Percentiles rank a stretch among this genome's conserved stretches.
phyloP scores from a whole-genome alignment of 2,797 vertebrate genomes.

The Artibeus jamaicensis region DNA sequence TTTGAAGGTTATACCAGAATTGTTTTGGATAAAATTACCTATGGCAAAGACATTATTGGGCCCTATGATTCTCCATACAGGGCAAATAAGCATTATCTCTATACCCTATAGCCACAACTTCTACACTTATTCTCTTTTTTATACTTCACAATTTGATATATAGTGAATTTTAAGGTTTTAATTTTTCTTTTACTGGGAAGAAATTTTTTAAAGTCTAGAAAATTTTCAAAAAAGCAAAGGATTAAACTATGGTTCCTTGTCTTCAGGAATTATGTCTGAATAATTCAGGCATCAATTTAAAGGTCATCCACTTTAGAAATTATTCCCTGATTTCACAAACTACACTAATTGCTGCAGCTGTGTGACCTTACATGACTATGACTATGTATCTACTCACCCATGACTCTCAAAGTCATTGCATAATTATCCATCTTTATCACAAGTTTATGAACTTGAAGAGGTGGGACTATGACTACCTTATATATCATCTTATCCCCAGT shows the following conservation, averaged over 20 bases:
- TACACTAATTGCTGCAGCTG: neutral
- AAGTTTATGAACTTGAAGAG: neutral
- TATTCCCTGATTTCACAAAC: neutral
- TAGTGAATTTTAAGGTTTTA: neutral
- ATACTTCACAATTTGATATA: neutral
- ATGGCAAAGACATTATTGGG: neutral
- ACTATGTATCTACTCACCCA: neutral
- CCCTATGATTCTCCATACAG: neutral
- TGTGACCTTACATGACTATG: neutral
- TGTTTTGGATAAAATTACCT: neutral
- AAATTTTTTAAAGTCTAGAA: neutral
- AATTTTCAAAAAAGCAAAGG: neutral
- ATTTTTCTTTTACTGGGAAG: neutral
- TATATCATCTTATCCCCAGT: neutral
- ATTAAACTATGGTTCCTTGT: neutral
- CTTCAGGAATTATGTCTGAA: neutral
- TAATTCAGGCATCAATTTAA: neutral
- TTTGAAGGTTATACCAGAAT: neutral
- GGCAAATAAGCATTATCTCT: neutral
- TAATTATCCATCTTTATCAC: neutral
- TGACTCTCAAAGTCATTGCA: neutral
- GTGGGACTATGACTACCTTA: neutral
- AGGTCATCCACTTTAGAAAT: neutral
- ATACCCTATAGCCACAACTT: neutral
- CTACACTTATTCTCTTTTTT: neutral